Evolutionary conservation across 2,113 vertebrate species (phyloP).

Genomic region (Pedetes capensis): DNA sequence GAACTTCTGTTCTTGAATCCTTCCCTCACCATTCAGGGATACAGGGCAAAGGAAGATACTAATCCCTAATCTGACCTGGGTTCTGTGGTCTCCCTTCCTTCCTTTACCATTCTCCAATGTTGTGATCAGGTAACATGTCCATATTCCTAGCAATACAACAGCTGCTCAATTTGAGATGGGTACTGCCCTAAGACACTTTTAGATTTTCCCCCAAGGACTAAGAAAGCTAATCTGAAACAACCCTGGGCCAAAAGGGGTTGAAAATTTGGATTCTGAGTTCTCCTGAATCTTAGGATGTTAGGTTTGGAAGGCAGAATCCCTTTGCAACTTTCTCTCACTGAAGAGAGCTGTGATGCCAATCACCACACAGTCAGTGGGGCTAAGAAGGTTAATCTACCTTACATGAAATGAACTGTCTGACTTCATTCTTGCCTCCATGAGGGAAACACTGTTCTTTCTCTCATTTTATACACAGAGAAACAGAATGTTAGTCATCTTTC

Average conservation of each 20-base stretch:
- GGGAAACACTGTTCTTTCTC: neutral
- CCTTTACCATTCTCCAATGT: neutral
- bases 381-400: neutral
- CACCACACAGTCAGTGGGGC: neutral
- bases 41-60: neutral
- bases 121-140: neutral
- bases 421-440: neutral
- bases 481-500: neutral
- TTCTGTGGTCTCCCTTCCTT: neutral
- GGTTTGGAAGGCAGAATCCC: neutral
- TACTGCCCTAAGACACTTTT: neutral
- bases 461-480: neutral
- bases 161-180: neutral
- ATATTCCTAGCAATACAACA: neutral
- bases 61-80: neutral
- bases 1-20: neutral
- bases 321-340: neutral
- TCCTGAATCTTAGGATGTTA: neutral
- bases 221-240: neutral
- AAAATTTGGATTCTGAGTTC: neutral
- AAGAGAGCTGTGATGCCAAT: neutral
- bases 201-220: neutral
- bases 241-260: neutral
- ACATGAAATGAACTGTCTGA: neutral
- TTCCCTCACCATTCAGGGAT: neutral